phyloP scores from a whole-genome alignment of 2,797 vertebrate genomes.

The Peromyscus nudipes region DNA sequence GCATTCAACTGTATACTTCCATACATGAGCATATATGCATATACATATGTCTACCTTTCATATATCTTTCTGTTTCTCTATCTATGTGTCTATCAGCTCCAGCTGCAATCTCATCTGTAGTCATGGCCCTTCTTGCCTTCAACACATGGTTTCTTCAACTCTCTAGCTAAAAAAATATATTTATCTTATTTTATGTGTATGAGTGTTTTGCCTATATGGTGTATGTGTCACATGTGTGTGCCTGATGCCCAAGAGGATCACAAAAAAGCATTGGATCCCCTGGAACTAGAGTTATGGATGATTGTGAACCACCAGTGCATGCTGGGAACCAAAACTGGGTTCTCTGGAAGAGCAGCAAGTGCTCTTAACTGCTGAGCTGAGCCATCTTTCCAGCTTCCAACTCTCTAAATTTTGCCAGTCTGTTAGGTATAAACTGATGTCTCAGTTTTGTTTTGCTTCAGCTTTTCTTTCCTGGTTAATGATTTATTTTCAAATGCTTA shows the following conservation, averaged over 20 bases:
- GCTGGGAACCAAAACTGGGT: background rate
- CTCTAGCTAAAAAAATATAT: background rate
- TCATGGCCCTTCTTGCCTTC: background rate
- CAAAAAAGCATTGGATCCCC: background rate
- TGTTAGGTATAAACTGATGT: background rate
- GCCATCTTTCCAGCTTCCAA: background rate
- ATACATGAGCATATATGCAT: background rate
- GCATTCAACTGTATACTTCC: no score
- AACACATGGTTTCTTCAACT: background rate
- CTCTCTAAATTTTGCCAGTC: background rate
- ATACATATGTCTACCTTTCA: background rate
- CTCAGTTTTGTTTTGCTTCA: conserved; percentile 19
- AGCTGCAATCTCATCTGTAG: background rate
- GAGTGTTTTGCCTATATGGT: background rate
- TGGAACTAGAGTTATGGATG: background rate
- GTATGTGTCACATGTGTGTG: background rate
- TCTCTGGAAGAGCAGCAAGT: background rate
- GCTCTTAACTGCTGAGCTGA: background rate
- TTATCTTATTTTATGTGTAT: background rate
- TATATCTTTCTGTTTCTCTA: background rate
- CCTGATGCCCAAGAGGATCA: background rate
- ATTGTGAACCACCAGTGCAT: background rate
- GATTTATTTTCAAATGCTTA: background rate
- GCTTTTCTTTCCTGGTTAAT: background rate
- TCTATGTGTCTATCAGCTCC: background rate